Conservation (phyloP, 1,140 invertebrate genomes). For the Cydia pomonella region DNA sequence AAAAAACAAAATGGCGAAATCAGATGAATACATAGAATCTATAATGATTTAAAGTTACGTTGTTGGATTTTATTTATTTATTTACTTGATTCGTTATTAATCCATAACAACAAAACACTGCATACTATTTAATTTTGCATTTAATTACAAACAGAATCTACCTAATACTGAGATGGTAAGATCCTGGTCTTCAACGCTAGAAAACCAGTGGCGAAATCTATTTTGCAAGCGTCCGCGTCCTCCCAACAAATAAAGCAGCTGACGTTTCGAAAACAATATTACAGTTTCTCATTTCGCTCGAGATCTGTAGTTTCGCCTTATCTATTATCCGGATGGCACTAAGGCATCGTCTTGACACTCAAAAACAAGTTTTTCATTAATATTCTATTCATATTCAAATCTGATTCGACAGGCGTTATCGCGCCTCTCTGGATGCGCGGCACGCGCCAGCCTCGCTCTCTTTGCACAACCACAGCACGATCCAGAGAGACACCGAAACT, state of each 20-base stretch:
- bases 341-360: slow-evolving; percentile 46
- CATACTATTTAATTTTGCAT: not conserved
- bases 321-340: slow-evolving; percentile 11
- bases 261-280: slow-evolving; percentile 31
- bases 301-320: slow-evolving; percentile 20
- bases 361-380: slow-evolving; percentile 54
- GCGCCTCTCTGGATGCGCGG: slow-evolving; percentile 45
- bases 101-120: not conserved
- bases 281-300: slow-evolving; percentile 30
- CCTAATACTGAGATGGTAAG: not conserved
- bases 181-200: not conserved
- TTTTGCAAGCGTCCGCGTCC: slow-evolving; percentile 21
- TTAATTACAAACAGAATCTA: not conserved
- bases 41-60: no score
- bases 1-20: no score
- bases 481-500: slow-evolving; percentile 51
- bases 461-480: slow-evolving; percentile 50
- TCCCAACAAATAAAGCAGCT: slow-evolving; percentile 7
- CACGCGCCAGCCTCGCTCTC: slow-evolving; percentile 49
- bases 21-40: no score
- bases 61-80: not conserved
- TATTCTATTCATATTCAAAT: slow-evolving; percentile 61
- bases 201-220: not conserved
- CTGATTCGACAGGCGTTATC: slow-evolving; percentile 55
- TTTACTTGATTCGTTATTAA: not conserved